Conservation (phyloP, 1,140 invertebrate genomes). For the Alviniconcha marisindica region DNA sequence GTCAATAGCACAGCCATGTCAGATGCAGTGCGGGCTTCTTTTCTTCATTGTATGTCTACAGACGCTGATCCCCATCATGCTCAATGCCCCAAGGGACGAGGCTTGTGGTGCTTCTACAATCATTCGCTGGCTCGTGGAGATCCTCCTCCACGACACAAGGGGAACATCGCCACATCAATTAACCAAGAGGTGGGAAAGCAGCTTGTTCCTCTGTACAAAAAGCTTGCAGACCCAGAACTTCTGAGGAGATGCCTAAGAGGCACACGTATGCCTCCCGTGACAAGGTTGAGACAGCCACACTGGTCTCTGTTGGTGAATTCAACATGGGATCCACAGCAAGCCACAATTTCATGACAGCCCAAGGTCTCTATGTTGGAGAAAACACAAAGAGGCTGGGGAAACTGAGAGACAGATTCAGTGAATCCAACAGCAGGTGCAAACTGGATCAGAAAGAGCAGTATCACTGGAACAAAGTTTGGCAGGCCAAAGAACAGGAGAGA, state of each 20-base stretch:
- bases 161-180: background rate
- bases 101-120: background rate
- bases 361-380: background rate
- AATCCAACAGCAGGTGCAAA: too few relatives aligned
- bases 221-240: too few relatives aligned
- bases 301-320: background rate
- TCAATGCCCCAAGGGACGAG: background rate
- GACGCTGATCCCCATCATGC: background rate
- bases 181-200: too few relatives aligned
- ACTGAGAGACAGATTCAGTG: background rate
- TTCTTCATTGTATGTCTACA: background rate
- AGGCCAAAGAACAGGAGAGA: too few relatives aligned
- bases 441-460: too few relatives aligned
- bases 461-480: too few relatives aligned
- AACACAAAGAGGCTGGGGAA: background rate
- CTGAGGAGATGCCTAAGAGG: too few relatives aligned
- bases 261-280: too few relatives aligned
- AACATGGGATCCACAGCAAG: conserved; percentile 19
- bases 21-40: background rate
- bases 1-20: too few relatives aligned
- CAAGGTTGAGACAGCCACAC: background rate
- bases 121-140: background rate
- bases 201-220: too few relatives aligned
- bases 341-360: conserved; percentile 2
- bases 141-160: background rate